Percentiles rank a stretch among this genome's conserved stretches.
Evolutionary conservation across 1,140 invertebrate genomes (phyloP).

Genomic region (Zelostemma sp.): DNA sequence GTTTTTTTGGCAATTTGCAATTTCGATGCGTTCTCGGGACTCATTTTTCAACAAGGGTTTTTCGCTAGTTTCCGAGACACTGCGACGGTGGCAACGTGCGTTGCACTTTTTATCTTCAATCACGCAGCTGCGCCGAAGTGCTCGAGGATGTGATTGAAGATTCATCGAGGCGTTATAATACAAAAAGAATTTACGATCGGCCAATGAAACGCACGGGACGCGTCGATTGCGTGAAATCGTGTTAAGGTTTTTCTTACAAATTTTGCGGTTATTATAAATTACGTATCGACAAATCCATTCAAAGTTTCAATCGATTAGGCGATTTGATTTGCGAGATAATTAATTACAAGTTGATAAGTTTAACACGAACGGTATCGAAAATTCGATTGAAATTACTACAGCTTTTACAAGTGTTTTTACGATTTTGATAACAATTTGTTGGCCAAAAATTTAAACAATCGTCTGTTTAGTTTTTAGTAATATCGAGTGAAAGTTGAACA

Average conservation of each 20-base stretch:
- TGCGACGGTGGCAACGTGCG: slow-evolving; percentile 38
- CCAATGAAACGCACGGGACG: slow-evolving; percentile 27
- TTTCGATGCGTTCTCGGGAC: slow-evolving; percentile 3
- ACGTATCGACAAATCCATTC: too few species aligned
- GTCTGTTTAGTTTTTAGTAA: too few species aligned
- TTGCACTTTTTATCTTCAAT: slow-evolving; percentile 25
- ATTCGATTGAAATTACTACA: too few species aligned
- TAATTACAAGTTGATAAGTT: too few species aligned
- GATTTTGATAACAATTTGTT: too few species aligned
- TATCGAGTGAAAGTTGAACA: too few species aligned
- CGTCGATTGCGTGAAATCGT: slow-evolving; percentile 29
- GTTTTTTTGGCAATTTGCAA: slow-evolving; percentile 10
- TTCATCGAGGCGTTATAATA: slow-evolving; percentile 49
- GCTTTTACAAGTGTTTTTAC: too few species aligned
- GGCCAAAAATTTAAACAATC: too few species aligned
- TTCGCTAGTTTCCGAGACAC: slow-evolving; percentile 36
- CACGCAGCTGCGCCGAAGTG: slow-evolving; percentile 52
- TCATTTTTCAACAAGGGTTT: slow-evolving; percentile 23
- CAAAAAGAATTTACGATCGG: slow-evolving; percentile 55
- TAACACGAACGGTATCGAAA: too few species aligned
- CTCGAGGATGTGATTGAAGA: slow-evolving; percentile 41
- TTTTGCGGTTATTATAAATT: too few species aligned
- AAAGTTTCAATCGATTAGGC: too few species aligned
- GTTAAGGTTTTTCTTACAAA: slow-evolving; percentile 9
- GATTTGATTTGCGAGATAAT: too few species aligned